A percentile compares a stretch with the other conserved stretches of the same genome.
phyloP scores from a whole-genome alignment of 2,888 invertebrate species.

The Pseudolycoriella hygida region DNA sequence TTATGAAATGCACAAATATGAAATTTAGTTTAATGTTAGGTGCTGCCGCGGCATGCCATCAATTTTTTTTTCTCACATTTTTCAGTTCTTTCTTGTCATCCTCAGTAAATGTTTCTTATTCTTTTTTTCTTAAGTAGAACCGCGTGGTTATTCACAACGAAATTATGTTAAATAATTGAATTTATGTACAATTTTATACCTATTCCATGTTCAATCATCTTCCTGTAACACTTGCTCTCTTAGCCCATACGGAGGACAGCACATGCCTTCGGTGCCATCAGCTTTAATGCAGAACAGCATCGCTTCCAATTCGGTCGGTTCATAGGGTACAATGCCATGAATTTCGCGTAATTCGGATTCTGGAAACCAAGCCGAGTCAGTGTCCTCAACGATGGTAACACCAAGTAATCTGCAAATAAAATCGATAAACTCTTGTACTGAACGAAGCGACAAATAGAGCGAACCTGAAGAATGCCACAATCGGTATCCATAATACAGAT shows the following conservation, averaged over 20 bases:
- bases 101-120: too few relatives aligned
- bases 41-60: too few relatives aligned
- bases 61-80: too few relatives aligned
- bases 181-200: too few relatives aligned
- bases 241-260: slow-evolving; percentile 41
- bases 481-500: slow-evolving; percentile 78
- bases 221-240: slow-evolving; percentile 28
- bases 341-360: slow-evolving; percentile 75
- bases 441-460: background rate
- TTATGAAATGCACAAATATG: too few relatives aligned
- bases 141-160: too few relatives aligned
- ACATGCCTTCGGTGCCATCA: slow-evolving; percentile 68
- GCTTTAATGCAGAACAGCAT: slow-evolving; percentile 67
- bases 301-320: slow-evolving; percentile 59
- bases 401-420: slow-evolving; percentile 45
- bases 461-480: slow-evolving; percentile 62
- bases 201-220: slow-evolving; percentile 13
- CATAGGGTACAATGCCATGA: slow-evolving; percentile 72
- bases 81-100: too few relatives aligned
- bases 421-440: background rate
- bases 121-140: too few relatives aligned
- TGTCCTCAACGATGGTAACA: slow-evolving; percentile 65
- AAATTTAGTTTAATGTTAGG: too few relatives aligned
- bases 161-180: too few relatives aligned
- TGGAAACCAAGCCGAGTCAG: slow-evolving; percentile 86